phyloP scores from a whole-genome alignment of 2,113 vertebrate species.

The Lepisosteus osseus region DNA sequence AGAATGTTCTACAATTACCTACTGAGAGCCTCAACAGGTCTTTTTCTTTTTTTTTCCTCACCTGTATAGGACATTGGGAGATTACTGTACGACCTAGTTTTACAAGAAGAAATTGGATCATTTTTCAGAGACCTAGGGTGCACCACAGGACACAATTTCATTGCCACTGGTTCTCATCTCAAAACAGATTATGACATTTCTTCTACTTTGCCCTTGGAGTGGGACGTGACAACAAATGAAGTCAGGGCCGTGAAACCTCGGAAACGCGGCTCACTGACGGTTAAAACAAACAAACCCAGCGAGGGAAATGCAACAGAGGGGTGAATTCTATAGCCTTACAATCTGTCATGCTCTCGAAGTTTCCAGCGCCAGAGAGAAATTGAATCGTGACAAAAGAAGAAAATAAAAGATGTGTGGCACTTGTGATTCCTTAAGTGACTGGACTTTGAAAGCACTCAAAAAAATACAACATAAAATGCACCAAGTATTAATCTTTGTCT shows the following conservation, averaged over 20 bases:
- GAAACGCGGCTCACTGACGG: neutral
- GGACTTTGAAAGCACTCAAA: neutral
- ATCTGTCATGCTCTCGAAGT: conserved; percentile 25
- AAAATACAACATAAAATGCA: neutral
- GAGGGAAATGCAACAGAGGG: conserved; percentile 16
- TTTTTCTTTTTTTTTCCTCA: neutral
- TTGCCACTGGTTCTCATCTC: neutral
- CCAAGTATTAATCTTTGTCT: conserved; percentile 29
- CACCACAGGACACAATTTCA: conserved; percentile 16
- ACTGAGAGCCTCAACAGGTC: conserved; percentile 14
- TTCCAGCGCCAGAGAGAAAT: conserved; percentile 2
- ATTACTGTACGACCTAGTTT: conserved; percentile 34
- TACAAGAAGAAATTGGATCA: conserved; percentile 22
- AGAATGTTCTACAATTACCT: conserved; percentile 21
- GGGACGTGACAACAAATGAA: neutral
- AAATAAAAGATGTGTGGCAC: neutral
- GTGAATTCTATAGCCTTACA: conserved; percentile 9
- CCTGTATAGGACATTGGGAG: conserved; percentile 26
- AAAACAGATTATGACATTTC: neutral
- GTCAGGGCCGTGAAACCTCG: neutral
- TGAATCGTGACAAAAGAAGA: conserved; percentile 15
- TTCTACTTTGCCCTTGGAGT: conserved; percentile 10
- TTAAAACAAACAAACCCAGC: neutral
- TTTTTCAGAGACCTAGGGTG: conserved; percentile 19
- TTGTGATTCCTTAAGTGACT: conserved; percentile 9